Evolutionary conservation across 2,888 invertebrate genomes (phyloP).

Genomic region (Ormyrus nitidulus): DNA sequence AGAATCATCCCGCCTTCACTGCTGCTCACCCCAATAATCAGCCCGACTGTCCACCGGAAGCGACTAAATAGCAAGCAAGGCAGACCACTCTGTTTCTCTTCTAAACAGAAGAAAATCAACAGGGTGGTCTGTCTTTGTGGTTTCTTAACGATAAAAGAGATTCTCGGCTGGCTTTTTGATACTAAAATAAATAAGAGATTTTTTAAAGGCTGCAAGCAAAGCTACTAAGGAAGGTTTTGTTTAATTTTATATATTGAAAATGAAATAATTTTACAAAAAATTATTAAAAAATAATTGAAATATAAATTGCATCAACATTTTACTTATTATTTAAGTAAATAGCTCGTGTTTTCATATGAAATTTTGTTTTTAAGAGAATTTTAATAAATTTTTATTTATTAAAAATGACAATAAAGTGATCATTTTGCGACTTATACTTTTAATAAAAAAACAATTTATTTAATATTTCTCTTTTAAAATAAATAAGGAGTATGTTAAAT

Average conservation of each 20-base stretch:
- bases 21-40: constrained; percentile 94
- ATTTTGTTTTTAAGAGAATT: no score
- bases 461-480: no score
- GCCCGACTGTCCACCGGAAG: constrained; percentile 95
- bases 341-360: no score
- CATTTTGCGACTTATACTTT: no score
- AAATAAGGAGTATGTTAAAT: no score
- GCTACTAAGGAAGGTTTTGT: no score
- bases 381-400: no score
- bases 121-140: constrained; percentile 60
- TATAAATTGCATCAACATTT: no score
- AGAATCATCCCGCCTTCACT: constrained; percentile 92
- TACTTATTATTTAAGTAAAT: no score
- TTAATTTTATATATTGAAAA: constrained; percentile 8
- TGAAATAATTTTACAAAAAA: not conserved
- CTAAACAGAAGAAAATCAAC: constrained; percentile 63
- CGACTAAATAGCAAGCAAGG: constrained; percentile 82
- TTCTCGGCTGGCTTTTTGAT: not conserved
- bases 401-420: no score
- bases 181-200: not conserved
- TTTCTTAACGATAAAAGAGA: constrained; percentile 39
- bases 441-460: not conserved
- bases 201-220: not conserved
- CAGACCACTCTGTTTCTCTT: constrained; percentile 75
- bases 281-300: not conserved